Conservation (phyloP, 2,888 invertebrate species). For the Zelleria hepariella region DNA sequence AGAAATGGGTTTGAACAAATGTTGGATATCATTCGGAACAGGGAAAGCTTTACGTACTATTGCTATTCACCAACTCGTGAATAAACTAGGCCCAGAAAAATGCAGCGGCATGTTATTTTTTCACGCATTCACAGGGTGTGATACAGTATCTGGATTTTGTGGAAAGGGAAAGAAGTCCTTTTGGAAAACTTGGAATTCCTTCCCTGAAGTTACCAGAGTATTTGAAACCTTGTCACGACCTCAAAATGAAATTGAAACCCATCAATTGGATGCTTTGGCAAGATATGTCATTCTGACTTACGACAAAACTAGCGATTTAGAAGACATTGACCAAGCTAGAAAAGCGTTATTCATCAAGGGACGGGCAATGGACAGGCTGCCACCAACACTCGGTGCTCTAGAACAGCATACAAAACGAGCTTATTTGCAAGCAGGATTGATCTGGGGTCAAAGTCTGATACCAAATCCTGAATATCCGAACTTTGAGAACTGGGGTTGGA, state of each 20-base stretch:
- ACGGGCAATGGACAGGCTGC: constrained; percentile 12
- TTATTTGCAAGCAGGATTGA: constrained; percentile 13
- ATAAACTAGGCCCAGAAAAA: too few species aligned
- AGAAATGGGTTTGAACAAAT: too few species aligned
- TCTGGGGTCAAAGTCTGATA: constrained; percentile 12
- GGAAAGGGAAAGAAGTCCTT: too few species aligned
- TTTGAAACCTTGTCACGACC: too few species aligned
- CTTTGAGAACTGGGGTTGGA: constrained; percentile 8
- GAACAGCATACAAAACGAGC: constrained; percentile 9
- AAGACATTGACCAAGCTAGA: constrained; percentile 9
- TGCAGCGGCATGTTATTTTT: too few species aligned
- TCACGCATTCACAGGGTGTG: too few species aligned
- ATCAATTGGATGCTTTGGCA: constrained; percentile 10
- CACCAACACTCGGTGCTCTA: constrained; percentile 11
- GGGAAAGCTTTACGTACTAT: too few species aligned
- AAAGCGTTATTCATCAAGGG: constrained; percentile 10
- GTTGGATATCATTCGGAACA: too few species aligned
- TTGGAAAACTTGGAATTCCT: too few species aligned
- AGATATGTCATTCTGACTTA: constrained; percentile 8
- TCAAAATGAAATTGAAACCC: constrained; percentile 6
- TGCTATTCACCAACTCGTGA: too few species aligned
- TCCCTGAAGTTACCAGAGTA: too few species aligned
- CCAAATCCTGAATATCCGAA: constrained; percentile 12
- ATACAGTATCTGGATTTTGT: too few species aligned
- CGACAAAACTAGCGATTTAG: neutral